These are phyloP conservation scores for Trissolcus basalis DNA, from an alignment of 1,140 invertebrate genomes.

Conservation along the genomic window DNA sequence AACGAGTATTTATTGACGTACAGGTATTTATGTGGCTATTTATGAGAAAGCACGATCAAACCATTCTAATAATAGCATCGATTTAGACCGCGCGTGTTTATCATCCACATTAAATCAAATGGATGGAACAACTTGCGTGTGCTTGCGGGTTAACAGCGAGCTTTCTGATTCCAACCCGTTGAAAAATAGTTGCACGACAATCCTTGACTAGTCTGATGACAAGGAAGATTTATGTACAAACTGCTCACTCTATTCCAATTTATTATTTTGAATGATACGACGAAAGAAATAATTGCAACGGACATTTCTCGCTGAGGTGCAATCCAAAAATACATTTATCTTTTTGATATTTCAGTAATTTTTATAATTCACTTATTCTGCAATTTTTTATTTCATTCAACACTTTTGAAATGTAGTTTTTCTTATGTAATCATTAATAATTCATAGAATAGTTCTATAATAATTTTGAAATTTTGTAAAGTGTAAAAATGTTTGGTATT, in stretches of 20 bases:
- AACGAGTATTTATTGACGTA: conserved; percentile 58
- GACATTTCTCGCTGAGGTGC: no score
- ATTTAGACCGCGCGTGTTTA: conserved; percentile 60
- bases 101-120: conserved; percentile 58
- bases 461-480: no score
- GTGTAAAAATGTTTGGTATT: no score
- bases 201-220: conserved; percentile 44
- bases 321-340: no score
- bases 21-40: conserved; percentile 59
- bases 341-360: conserved; percentile 45
- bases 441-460: no score
- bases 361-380: no score
- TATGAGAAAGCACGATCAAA: conserved; percentile 60
- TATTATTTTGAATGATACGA: conserved; percentile 20
- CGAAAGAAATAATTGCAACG: background rate
- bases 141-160: conserved; percentile 49
- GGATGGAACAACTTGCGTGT: conserved; percentile 54
- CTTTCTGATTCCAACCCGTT: conserved; percentile 45
- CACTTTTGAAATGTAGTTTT: no score
- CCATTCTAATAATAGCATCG: conserved; percentile 60
- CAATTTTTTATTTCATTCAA: no score
- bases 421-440: no score
- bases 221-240: conserved; percentile 37
- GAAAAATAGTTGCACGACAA: conserved; percentile 50
- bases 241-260: conserved; percentile 25